phyloP scores from a whole-genome alignment of 2,797 vertebrate genomes.

The Scyliorhinus canicula region DNA sequence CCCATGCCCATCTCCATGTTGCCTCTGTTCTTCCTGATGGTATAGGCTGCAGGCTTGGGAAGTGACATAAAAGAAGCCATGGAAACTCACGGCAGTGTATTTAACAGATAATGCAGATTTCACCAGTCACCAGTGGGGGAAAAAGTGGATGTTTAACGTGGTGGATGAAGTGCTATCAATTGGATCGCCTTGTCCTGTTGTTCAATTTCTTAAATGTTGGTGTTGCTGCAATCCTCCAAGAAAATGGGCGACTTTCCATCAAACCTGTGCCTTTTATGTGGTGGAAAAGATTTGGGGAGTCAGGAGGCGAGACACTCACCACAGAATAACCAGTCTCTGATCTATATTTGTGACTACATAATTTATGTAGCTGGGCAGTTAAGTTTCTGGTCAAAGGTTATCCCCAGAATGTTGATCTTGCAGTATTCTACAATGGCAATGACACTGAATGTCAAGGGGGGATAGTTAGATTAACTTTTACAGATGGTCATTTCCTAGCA shows the following conservation, averaged over 20 bases:
- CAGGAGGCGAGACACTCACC: neutral
- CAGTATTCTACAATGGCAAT: neutral
- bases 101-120: too few relatives aligned
- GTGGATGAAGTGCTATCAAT: neutral
- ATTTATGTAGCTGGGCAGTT: neutral
- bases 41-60: neutral
- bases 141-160: neutral
- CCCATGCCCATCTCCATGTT: neutral
- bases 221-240: neutral
- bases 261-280: neutral
- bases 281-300: too few relatives aligned
- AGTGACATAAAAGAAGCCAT: too few relatives aligned
- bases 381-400: neutral
- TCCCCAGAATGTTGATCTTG: neutral
- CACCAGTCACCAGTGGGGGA: too few relatives aligned
- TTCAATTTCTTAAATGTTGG: neutral
- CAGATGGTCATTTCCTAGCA: too few relatives aligned
- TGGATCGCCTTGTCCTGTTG: neutral
- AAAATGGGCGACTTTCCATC: neutral
- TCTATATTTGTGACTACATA: neutral
- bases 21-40: neutral
- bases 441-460: neutral
- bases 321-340: neutral
- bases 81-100: too few relatives aligned
- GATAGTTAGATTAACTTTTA: neutral